Base-by-base conservation (phyloP, 2,797 vertebrate species). In the Psittacula derbiana region DNA sequence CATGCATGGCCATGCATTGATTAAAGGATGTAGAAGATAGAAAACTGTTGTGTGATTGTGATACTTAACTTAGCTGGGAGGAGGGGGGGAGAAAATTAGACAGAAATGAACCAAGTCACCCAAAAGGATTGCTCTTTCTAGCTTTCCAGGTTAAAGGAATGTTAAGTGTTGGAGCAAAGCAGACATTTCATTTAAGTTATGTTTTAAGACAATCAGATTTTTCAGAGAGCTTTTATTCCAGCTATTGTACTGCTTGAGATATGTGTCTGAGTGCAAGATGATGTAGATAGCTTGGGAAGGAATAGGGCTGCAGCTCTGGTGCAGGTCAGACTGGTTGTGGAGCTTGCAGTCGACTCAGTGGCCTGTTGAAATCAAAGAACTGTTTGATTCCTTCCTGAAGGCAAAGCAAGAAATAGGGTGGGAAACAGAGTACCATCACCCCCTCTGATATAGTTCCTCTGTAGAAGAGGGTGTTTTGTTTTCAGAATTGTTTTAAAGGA, bases 381-480 rank as follows among this genome's bases (percentile, higher is more conserved):
- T 36, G 11, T 57, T 76, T 61, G 46, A 43, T 25, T 86, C 12
- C 27, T 41, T 89, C 16, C 40, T 87, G 36, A 66, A 80, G n/a
- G 44, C 3, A 17, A 72, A 79, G 7, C 16, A 40, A 69, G 40
- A 88, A 72, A 23, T 20, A 43, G 24, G 24, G 17, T 66, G 53
- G 49, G 53, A 88, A 84, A 31, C 44, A 43, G 31, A 70, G 62
- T 71, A 31, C 12, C 3, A 4, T 57, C 16, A n/a, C 52, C 24
- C 2, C 21, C 7, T 84, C 49, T 52, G 17, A 12, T 67, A n/a
- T 71, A 80, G 36, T 57, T 57, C n/a, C 46, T 88, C 65, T 71
- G 27, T 53, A 27, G 55, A 82, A 70, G 17, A 80, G 44, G 33
- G 71, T 30, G 33, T 84, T 94, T 92, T 86, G 40, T 75, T 84